phyloP scores from a whole-genome alignment of 2,888 invertebrate genomes.

The Agrochola lychnidis region DNA sequence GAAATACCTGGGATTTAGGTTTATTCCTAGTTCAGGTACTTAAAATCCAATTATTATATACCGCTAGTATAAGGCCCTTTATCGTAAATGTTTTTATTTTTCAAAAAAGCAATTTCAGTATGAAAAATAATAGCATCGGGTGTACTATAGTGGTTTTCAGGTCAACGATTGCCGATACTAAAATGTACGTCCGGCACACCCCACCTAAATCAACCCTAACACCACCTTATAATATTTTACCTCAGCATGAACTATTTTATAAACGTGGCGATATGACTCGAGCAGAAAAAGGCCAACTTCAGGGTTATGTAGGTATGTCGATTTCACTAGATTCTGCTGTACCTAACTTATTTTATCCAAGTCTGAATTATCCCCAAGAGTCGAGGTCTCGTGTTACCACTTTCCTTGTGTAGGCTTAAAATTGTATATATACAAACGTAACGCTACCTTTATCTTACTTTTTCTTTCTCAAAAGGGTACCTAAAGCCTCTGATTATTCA shows the following conservation, averaged over 20 bases:
- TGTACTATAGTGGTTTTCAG: not conserved
- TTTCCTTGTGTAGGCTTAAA: conserved; percentile 7
- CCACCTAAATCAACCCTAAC: not conserved
- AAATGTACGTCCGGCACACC: not conserved
- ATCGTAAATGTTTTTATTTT: too few relatives aligned
- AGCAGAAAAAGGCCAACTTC: conserved; percentile 2
- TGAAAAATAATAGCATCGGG: not conserved
- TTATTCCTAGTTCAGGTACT: not conserved
- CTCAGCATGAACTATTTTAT: not conserved
- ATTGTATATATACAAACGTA: conserved; percentile 10
- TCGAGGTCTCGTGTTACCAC: not conserved
- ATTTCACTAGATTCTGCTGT: conserved; percentile 4
- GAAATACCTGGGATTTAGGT: not conserved
- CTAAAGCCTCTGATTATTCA: conserved; percentile 37
- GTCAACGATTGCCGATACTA: not conserved
- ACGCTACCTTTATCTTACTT: conserved; percentile 7
- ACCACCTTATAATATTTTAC: not conserved
- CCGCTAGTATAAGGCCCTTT: too few relatives aligned
- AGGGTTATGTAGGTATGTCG: not conserved
- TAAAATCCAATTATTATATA: not conserved
- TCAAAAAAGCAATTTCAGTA: too few relatives aligned
- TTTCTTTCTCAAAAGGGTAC: conserved; percentile 22
- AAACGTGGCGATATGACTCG: not conserved
- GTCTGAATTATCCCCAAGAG: conserved; percentile 23
- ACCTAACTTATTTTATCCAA: conserved; percentile 12